Conservation (phyloP, 2,797 vertebrate species). For the Dromococcyx pavoninus region DNA sequence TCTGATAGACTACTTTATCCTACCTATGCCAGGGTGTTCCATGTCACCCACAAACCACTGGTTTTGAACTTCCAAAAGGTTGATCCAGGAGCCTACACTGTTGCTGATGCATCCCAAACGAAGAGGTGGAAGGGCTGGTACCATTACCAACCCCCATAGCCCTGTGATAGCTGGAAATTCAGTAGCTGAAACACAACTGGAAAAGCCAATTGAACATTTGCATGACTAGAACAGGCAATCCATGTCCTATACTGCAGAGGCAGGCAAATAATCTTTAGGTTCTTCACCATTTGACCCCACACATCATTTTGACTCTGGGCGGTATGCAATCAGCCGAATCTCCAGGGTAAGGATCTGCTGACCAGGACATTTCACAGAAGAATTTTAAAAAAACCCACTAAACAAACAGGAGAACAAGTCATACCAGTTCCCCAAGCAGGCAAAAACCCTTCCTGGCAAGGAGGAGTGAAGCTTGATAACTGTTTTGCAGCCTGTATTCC, state of each 20-base stretch:
- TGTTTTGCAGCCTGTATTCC: background rate
- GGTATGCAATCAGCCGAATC: background rate
- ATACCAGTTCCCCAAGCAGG: background rate
- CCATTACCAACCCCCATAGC: background rate
- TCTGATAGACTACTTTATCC: background rate
- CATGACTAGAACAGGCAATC: background rate
- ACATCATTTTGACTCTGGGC: background rate
- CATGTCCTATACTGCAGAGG: background rate
- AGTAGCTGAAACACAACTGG: background rate
- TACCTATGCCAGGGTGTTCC: background rate
- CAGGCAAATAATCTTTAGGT: background rate
- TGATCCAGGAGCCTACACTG: background rate
- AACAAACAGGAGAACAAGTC: background rate
- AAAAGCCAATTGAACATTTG: background rate
- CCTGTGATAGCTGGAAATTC: background rate
- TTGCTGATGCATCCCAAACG: background rate
- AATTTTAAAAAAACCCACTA: background rate
- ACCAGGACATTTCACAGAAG: background rate
- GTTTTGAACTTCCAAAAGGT: background rate
- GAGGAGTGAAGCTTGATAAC: background rate
- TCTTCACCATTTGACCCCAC: background rate
- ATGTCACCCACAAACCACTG: background rate
- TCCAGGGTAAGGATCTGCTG: background rate
- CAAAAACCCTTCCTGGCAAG: background rate
- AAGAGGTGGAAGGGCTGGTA: background rate